phyloP scores from a whole-genome alignment of 2,113 vertebrate species.

The Syrrhaptes paradoxus region DNA sequence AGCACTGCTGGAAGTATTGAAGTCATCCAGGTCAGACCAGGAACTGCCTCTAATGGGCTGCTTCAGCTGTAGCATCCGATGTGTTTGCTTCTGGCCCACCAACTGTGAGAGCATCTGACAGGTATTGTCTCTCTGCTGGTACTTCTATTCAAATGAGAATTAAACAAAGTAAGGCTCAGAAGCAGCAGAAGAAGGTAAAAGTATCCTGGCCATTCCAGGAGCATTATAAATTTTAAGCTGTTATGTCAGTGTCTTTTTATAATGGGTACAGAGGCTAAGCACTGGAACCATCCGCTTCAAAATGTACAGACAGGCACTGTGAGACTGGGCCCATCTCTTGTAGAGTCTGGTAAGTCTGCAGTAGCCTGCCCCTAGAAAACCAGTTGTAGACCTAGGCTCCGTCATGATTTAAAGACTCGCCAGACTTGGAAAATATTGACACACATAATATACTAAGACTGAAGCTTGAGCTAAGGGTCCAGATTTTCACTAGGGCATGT shows the following conservation, averaged over 20 bases:
- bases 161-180: not conserved
- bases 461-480: not conserved
- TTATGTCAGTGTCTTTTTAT: not conserved
- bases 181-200: not conserved
- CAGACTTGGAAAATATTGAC: not conserved
- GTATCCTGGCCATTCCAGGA: not conserved
- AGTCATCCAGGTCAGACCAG: not conserved
- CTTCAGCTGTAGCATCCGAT: not conserved
- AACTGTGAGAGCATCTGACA: not conserved
- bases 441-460: not conserved
- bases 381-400: not conserved
- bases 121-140: not conserved
- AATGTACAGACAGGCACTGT: not conserved
- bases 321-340: not conserved
- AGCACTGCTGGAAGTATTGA: not conserved
- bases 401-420: rapidly evolving
- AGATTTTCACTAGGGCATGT: not conserved
- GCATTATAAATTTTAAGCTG: not conserved
- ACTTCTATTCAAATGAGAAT: not conserved
- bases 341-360: not conserved
- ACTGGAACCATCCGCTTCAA: not conserved
- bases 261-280: not conserved
- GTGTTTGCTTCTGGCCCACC: not conserved
- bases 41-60: not conserved
- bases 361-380: not conserved